These are phyloP conservation scores for Amiota minor DNA, from an alignment of 2,888 invertebrate genomes.

Conservation along the genomic window DNA sequence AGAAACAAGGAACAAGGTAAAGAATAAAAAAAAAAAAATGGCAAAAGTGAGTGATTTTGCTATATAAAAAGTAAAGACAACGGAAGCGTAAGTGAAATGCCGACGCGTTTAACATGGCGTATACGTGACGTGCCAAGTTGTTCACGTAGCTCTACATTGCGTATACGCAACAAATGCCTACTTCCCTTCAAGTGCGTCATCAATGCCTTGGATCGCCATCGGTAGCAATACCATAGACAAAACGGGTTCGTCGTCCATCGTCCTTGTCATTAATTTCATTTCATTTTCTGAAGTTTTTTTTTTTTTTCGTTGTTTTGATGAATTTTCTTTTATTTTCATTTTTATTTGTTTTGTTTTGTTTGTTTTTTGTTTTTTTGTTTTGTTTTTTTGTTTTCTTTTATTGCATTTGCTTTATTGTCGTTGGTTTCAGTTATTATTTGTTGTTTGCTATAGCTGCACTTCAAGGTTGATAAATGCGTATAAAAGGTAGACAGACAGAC, in stretches of 20 bases:
- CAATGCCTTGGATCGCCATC: not conserved
- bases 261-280: too few species aligned
- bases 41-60: not conserved
- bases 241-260: not conserved
- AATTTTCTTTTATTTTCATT: conserved; percentile 25
- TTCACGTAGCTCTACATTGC: conserved; percentile 8
- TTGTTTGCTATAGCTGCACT: conserved; percentile 28
- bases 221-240: not conserved
- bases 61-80: not conserved
- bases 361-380: conserved; percentile 44
- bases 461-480: conserved; percentile 24
- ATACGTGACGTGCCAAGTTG: conserved; percentile 12
- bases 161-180: conserved; percentile 14
- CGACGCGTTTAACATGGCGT: conserved; percentile 12
- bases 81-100: conserved; percentile 23
- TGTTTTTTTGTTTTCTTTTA: conserved; percentile 15
- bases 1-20: conserved; percentile 42
- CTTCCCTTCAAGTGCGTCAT: not conserved
- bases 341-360: conserved; percentile 56
- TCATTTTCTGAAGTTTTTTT: not conserved
- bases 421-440: conserved; percentile 2
- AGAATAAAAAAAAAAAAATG: conserved; percentile 32
- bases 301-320: not conserved
- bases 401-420: conserved; percentile 1
- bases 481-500: not conserved